Evolutionary conservation across 2,888 invertebrate species (phyloP), one percentile per base, ranked within the genome.

Genomic region (Listrodromus nycthemerus): DNA sequence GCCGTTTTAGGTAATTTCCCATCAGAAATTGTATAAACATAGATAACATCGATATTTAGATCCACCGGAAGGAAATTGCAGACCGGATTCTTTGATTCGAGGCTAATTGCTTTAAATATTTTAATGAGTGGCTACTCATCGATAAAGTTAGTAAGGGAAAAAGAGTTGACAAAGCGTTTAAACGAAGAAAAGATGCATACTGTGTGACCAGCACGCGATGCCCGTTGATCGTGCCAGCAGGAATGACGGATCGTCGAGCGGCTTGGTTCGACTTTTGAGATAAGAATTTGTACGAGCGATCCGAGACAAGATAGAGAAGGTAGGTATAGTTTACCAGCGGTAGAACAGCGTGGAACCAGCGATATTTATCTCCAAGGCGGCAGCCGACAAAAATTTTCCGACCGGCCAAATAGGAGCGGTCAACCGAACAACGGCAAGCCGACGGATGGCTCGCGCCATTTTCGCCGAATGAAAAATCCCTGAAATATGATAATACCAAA

Each of bases 401-500:
- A 80, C 82, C 48, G 33, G 48, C 83, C 58, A 61, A 66, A 63
- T 55, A 75, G 81, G 82, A 85, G 76, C 71, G 75, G 71, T 71
- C 77, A 21, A 80, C 58, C 58, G 70, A 77, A 45, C 61, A 19
- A n/a, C 65, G 78, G 13, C 16, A 55, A 45, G 4, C 48, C 30
- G 65, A 73, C 70, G 79, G 75, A 75, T 69, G 52, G 10, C 55
- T 50, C 30, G 58, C 70, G 69, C 66, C 75, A 67, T 78, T 75
- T 69, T 81, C 58, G 70, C 83, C 80, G 86, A 86, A 87, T 91
- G 90, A 91, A 90, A 90, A 90, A 91, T 90, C 89, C 80, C 67
- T 74, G 63, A 85, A 88, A 90, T 90, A 90, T 90, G 90, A 90
- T 90, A 89, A 90, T 91, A 89, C 88, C 88, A 88, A 89, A 61